Evolutionary conservation across 1,140 invertebrate genomes (phyloP).

Genomic region (Drosophila albomicans): DNA sequence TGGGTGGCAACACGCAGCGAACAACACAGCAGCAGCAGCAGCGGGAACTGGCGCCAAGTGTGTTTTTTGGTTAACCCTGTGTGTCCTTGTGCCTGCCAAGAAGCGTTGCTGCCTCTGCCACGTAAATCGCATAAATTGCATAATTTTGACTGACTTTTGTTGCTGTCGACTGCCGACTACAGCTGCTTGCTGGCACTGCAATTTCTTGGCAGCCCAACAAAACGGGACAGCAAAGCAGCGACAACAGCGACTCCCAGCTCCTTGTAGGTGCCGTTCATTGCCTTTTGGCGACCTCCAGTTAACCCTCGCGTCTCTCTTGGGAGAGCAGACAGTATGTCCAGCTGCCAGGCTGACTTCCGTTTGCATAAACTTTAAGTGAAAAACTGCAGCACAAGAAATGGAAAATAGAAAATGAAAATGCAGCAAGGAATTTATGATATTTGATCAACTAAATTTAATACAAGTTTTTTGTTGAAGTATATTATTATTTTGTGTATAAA

Average conservation of each 20-base stretch:
- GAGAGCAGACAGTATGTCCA: constrained; percentile 13
- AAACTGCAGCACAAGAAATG: constrained; percentile 21
- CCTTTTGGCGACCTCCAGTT: constrained; percentile 42
- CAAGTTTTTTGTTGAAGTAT: no score
- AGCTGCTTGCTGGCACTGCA: constrained; percentile 60
- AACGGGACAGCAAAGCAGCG: background rate
- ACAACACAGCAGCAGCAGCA: background rate
- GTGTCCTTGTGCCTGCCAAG: constrained; percentile 56
- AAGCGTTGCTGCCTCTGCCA: constrained; percentile 47
- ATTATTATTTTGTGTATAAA: no score
- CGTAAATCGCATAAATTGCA: constrained; percentile 83
- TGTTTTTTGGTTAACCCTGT: constrained; percentile 72
- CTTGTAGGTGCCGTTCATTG: constrained; percentile 73
- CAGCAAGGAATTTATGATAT: constrained; percentile 20
- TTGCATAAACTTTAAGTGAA: constrained; percentile 45
- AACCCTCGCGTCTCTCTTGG: background rate
- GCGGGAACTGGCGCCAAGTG: constrained; percentile 72
- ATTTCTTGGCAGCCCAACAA: constrained; percentile 50
- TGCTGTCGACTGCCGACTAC: constrained; percentile 15
- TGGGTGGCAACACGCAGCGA: constrained; percentile 36
- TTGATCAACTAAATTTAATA: background rate
- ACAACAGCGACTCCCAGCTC: constrained; percentile 14
- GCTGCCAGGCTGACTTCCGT: constrained; percentile 32
- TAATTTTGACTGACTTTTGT: constrained; percentile 82
- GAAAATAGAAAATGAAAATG: constrained; percentile 15